Evolutionary conservation across 1,140 invertebrate species (phyloP).

Genomic region (Drosophila pseudoobscura): DNA sequence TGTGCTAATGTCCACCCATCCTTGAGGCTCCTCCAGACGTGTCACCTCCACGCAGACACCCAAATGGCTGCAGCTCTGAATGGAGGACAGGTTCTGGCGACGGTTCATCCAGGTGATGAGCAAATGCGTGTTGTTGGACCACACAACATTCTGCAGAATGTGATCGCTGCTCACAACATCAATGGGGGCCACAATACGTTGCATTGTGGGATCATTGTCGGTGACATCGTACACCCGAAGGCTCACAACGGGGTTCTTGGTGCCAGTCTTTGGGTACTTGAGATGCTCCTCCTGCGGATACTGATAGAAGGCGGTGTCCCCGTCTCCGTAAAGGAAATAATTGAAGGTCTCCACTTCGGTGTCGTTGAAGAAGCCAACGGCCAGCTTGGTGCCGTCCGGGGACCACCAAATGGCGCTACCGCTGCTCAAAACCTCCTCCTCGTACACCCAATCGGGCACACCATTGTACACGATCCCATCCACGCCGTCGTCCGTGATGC

Average conservation of each 20-base stretch:
- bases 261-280: slow-evolving; percentile 93
- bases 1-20: slow-evolving; percentile 69
- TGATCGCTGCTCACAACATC: slow-evolving; percentile 84
- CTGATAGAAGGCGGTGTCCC: slow-evolving; percentile 87
- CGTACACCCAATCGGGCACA: slow-evolving; percentile 91
- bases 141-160: slow-evolving; percentile 88
- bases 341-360: slow-evolving; percentile 87
- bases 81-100: slow-evolving; percentile 88
- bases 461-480: slow-evolving; percentile 90
- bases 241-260: slow-evolving; percentile 89
- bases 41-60: slow-evolving; percentile 66
- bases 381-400: slow-evolving; percentile 89
- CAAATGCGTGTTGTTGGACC: slow-evolving; percentile 89
- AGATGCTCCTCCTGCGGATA: slow-evolving; percentile 94
- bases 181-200: slow-evolving; percentile 82
- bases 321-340: slow-evolving; percentile 86
- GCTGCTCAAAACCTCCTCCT: slow-evolving; percentile 95
- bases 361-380: slow-evolving; percentile 94
- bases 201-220: slow-evolving; percentile 65
- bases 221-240: slow-evolving; percentile 87
- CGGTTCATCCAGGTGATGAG: slow-evolving; percentile 93
- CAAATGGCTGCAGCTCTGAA: slow-evolving; percentile 62
- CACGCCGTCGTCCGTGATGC: slow-evolving; percentile 86
- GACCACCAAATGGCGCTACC: slow-evolving; percentile 96
- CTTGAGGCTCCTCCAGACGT: slow-evolving; percentile 63